These are phyloP conservation scores for Callocephalon fimbriatum DNA, from an alignment of 2,113 vertebrate genomes.

Conservation along the genomic window DNA sequence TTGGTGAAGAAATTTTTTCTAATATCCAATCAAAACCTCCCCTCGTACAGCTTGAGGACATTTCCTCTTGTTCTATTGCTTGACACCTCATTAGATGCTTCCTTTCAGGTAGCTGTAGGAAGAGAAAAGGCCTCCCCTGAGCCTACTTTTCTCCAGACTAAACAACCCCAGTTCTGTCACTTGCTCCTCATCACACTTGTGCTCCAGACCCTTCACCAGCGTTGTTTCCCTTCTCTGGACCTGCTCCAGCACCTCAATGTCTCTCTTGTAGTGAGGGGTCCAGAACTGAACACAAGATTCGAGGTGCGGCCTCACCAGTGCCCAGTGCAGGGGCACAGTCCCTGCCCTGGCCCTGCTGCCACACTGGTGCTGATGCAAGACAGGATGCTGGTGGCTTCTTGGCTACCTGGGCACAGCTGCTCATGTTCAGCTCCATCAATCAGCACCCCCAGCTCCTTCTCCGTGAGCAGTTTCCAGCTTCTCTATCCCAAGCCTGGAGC, in stretches of 20 bases:
- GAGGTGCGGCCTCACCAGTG: accelerated
- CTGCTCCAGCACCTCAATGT: accelerated
- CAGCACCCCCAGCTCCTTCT: background rate
- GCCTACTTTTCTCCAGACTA: background rate
- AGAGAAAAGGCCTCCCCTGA: accelerated
- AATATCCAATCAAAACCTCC: background rate
- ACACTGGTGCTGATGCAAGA: background rate
- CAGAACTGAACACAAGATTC: background rate
- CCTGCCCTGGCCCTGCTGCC: background rate
- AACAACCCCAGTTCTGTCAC: background rate
- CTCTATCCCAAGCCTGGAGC: background rate
- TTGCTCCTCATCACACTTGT: accelerated
- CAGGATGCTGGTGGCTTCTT: accelerated
- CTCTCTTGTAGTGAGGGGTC: background rate
- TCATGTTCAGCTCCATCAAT: background rate
- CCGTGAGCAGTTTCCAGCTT: background rate
- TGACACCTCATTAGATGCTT: background rate
- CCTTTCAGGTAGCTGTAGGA: background rate
- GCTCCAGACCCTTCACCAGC: background rate
- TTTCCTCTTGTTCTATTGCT: background rate
- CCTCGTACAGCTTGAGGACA: background rate
- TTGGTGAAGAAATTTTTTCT: background rate
- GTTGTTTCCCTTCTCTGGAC: accelerated
- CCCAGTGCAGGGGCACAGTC: background rate
- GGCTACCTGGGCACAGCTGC: background rate